Conservation (phyloP, 1,140 invertebrate genomes). For the Cherax quadricarinatus region DNA sequence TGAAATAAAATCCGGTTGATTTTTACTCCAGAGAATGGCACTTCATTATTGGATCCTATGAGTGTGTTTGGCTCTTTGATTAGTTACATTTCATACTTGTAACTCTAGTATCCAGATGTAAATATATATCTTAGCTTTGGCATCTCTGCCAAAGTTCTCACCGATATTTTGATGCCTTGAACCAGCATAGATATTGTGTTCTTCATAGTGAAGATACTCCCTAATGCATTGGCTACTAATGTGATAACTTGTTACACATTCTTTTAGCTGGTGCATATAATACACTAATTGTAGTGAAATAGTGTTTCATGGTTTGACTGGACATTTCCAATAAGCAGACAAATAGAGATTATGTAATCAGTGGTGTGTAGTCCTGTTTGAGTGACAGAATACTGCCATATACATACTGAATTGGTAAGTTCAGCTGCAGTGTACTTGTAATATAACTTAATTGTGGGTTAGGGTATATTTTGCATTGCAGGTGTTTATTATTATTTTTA, state of each 20-base stretch:
- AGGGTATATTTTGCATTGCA: not conserved
- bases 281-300: constrained; percentile 13
- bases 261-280: constrained; percentile 13
- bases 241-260: constrained; percentile 24
- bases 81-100: not conserved
- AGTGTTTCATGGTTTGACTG: not conserved
- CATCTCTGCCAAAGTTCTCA: not conserved
- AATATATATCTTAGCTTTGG: not conserved
- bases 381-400: not conserved
- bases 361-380: not conserved
- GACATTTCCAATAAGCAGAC: not conserved
- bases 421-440: not conserved
- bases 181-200: constrained; percentile 39
- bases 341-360: not conserved
- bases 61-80: not conserved
- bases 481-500: not conserved
- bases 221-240: constrained; percentile 36
- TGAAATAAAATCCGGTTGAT: not conserved
- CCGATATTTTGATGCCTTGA: constrained; percentile 16
- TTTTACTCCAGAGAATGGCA: not conserved
- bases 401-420: not conserved
- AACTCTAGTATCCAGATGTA: constrained; percentile 2
- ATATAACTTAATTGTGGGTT: not conserved
- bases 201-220: constrained; percentile 42
- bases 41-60: not conserved